Conservation (phyloP, 2,797 vertebrate species). For the Cossypha polioptera region DNA sequence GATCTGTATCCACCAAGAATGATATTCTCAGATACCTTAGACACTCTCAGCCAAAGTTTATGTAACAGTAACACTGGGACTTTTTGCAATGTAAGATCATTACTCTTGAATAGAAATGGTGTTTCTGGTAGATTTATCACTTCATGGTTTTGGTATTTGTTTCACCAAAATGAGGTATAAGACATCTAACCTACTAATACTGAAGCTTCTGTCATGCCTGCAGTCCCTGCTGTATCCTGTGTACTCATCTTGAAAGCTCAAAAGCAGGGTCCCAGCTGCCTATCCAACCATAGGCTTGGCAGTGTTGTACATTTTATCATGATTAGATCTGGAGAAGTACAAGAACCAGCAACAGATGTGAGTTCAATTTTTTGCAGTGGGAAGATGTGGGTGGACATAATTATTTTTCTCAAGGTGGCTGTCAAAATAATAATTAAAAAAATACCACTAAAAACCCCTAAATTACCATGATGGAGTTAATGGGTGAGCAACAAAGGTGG, state of each 20-base stretch:
- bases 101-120: background rate
- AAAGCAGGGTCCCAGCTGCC: background rate
- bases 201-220: background rate
- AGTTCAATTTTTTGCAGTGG: background rate
- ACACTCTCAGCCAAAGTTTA: background rate
- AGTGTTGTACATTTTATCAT: background rate
- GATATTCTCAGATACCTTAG: background rate
- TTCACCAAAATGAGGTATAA: background rate
- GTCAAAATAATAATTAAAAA: background rate
- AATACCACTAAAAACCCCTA: rapidly evolving
- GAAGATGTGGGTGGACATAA: background rate
- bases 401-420: background rate
- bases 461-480: background rate
- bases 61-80: background rate
- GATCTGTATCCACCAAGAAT: background rate
- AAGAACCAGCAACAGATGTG: background rate
- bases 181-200: background rate
- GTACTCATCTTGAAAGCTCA: rapidly evolving
- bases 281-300: background rate
- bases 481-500: background rate
- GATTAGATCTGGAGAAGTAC: background rate
- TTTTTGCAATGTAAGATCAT: background rate
- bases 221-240: background rate
- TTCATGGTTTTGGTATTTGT: background rate
- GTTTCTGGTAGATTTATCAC: background rate